phyloP scores from a whole-genome alignment of 2,797 vertebrate species.

The Amblyraja radiata region DNA sequence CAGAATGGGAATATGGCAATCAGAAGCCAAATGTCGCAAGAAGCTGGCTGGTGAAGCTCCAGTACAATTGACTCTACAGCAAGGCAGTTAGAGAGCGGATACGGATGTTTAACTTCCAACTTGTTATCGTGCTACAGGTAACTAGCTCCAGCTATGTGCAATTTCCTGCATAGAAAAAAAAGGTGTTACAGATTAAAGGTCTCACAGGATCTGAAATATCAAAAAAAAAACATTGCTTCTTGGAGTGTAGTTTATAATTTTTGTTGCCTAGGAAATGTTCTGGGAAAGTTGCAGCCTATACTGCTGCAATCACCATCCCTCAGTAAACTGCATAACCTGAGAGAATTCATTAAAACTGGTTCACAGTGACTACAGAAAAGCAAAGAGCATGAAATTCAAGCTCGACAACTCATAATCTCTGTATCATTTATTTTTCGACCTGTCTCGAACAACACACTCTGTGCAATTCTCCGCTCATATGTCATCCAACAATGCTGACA shows the following conservation, averaged over 20 bases:
- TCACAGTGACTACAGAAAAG: neutral
- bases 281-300: neutral
- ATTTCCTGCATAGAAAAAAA: no score
- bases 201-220: neutral
- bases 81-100: neutral
- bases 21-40: neutral
- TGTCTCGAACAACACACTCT: neutral
- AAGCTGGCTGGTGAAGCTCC: neutral
- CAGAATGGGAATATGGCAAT: neutral
- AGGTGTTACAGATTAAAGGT: neutral
- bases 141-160: neutral
- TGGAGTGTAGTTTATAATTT: neutral
- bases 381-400: neutral
- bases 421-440: neutral
- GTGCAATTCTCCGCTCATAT: neutral
- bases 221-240: neutral
- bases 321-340: neutral
- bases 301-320: neutral
- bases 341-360: neutral
- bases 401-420: neutral
- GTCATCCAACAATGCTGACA: neutral
- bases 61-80: neutral
- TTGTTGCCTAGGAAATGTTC: neutral
- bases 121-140: neutral
- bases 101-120: neutral